phyloP scores from a whole-genome alignment of 2,888 invertebrate genomes.

The Anticlea derivata region DNA sequence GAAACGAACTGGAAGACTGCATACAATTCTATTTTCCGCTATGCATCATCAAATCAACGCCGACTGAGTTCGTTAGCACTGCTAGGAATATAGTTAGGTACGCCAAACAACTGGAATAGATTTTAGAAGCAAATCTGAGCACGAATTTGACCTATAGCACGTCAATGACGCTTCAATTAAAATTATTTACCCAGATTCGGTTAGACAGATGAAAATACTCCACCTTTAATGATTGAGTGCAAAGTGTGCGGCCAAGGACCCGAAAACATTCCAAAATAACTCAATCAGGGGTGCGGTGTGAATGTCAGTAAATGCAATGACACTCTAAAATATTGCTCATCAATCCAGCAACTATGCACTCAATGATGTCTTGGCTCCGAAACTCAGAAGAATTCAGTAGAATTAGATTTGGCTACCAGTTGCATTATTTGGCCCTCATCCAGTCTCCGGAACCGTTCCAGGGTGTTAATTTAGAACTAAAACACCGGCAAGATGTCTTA shows the following conservation, averaged over 20 bases:
- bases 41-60: slow-evolving; percentile 39
- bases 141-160: slow-evolving; percentile 28
- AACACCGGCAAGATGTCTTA: slow-evolving; percentile 1
- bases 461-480: slow-evolving; percentile 18
- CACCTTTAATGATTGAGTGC: no score
- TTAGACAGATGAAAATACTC: no score
- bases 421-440: slow-evolving; percentile 30
- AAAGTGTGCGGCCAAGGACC: no score
- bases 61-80: slow-evolving; percentile 38
- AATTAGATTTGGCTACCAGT: slow-evolving; percentile 27
- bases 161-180: slow-evolving; percentile 18
- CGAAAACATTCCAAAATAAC: no score
- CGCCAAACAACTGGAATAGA: slow-evolving; percentile 20
- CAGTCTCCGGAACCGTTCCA: slow-evolving; percentile 25
- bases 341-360: slow-evolving; percentile 17
- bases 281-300: not conserved
- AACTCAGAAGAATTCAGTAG: slow-evolving; percentile 4
- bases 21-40: slow-evolving; percentile 39
- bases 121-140: slow-evolving; percentile 12
- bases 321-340: slow-evolving; percentile 13
- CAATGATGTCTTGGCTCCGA: slow-evolving; percentile 14
- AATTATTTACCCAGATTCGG: slow-evolving; percentile 19
- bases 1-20: slow-evolving; percentile 34
- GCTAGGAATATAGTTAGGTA: slow-evolving; percentile 27
- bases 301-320: slow-evolving; percentile 9